Conservation (phyloP, 2,888 invertebrate genomes). For the Neoaliturus tenellus region DNA sequence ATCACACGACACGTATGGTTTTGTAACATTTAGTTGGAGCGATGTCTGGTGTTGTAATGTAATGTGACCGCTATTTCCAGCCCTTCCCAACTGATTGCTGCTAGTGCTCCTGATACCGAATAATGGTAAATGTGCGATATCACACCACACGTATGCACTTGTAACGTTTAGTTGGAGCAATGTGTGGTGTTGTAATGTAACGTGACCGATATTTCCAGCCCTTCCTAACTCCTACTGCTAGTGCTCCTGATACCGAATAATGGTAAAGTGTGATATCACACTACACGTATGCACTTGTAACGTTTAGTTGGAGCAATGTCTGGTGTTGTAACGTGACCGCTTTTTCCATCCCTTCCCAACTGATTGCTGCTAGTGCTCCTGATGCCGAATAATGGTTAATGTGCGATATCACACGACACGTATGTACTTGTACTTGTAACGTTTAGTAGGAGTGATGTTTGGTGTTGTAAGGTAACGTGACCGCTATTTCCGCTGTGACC, state of each 20-base stretch:
- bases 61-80: slow-evolving; percentile 16
- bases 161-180: no score
- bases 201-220: no score
- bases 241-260: no score
- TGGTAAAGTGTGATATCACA: no score
- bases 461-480: no score
- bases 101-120: neutral
- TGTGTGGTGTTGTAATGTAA: no score
- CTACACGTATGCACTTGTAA: slow-evolving; percentile 52
- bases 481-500: no score
- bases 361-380: neutral
- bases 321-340: slow-evolving; percentile 34
- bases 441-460: no score
- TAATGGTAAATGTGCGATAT: neutral
- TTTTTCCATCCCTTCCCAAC: neutral
- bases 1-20: no score
- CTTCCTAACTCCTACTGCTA: no score
- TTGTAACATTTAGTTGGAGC: slow-evolving; percentile 55
- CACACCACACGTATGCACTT: no score
- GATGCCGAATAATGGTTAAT: neutral
- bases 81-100: neutral
- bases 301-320: slow-evolving; percentile 53
- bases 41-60: slow-evolving; percentile 45
- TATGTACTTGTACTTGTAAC: no score
- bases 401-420: neutral